Base-by-base conservation (phyloP, 2,888 invertebrate species). In the Temnothorax unifasciatus region DNA sequence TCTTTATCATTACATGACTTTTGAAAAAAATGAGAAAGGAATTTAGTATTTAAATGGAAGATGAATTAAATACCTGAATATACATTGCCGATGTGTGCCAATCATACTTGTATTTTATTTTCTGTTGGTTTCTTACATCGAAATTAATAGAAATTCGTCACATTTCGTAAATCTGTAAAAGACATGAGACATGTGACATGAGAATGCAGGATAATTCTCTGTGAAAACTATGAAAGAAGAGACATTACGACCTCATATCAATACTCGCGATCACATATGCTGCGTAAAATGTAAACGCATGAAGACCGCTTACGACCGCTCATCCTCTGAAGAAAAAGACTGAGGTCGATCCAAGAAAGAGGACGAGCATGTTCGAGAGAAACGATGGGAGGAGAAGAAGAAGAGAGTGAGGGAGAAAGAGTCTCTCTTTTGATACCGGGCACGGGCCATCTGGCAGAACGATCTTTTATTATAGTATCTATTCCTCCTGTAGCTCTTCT, bases 381-480 rank as follows among this genome's bases (percentile, higher is more conserved):
- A 77, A 74, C 63, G 61, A 71, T 66, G 52, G 59, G 44, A 73
- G 71, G 38, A 61, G 41, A 64, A 15, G 41, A 64, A 15, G 34
- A 84, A 64, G 71, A 75, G 29, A 47, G 47, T 50, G 50, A 77
- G 61, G 50, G 66, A 52, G 54, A 82, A 25, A 64, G 68, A 82
- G 74, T 66, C 63, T 84, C 85, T 87, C 77, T 85, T 77, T 87
- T 84, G 73, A 85, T 85, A 75, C 73, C 83, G 83, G 85, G 90
- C 90, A 90, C 90, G 90, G 90, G 89, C 90, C 90, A 90, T 90
- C 90, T 90, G 90, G 91, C 85, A 83, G 88, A 82, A 83, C 83
- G 86, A 88, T 89, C 89, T 86, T 90, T 90, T 90, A 85, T 85
- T 77, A 90, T 87, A 85, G 87, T 68, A 89, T 89, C 83, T 86